Base-by-base conservation (phyloP, 1,140 invertebrate genomes). In the Episyrphus balteatus region DNA sequence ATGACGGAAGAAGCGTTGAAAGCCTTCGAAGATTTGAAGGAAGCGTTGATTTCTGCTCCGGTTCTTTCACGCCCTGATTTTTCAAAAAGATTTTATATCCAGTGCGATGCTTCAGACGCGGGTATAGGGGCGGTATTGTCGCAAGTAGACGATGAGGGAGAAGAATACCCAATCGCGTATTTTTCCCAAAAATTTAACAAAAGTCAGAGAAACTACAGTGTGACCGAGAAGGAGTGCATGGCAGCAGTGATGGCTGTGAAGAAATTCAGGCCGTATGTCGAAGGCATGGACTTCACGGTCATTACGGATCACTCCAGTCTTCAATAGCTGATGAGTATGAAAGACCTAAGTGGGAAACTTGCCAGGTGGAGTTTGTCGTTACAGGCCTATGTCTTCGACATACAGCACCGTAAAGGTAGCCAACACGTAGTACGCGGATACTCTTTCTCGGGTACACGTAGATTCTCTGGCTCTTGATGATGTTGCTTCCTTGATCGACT, bases 261-360 rank as follows among this genome's bases (percentile, higher is more conserved):
- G 45, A 61, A 71, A 39, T 70, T 70, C 47, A 37, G 57, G n/a
- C 50, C 51, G 18, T 77, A 68, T 56, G 42, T 76, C 2, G 61
- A 68, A 45, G 64, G 63, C 3, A 56, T 48, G 10, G 47, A 64
- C 12, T 74, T 78, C 46, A 66, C 38, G 1, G 60, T 75, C 0
- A 51, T 69, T n/a, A 75, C 74, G 0, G 73, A 78, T 49, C 71
- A 75, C 48, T 54, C 58, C 33, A 59, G 67, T 11, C 53, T 77
- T 5, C 50, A 52, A 26, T 77, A 69, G 67, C 53, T 77, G 6
- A 51, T 59, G 18, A 58, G 58, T 3, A 53, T 72, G 5, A 69
- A 65, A 50, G 64, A 73, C 44, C 58, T 63, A 2, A 56, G 50
- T 1, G 67, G 62, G 38, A 39, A 72, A 36, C 47, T 75, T 14